Base-by-base conservation (phyloP, 1,140 invertebrate genomes). In the Muscidifurax raptorellus region DNA sequence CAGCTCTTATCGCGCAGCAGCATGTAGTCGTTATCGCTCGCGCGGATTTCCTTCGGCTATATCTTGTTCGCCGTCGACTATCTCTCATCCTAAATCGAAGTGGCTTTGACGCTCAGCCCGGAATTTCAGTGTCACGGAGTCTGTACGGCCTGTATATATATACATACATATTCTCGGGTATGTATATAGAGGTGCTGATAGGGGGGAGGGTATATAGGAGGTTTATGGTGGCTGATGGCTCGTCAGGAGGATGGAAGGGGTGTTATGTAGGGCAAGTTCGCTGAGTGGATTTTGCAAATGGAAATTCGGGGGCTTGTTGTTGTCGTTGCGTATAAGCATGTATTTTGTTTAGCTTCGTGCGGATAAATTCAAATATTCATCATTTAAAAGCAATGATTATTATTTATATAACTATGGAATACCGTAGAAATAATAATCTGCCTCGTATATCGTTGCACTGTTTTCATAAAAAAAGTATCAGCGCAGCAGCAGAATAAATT, bases 21-120 rank as follows among this genome's bases (percentile, higher is more conserved):
- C 22, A n/a, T n/a, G 6, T 3, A 22, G 52, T 22, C 52, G 40
- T 82, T 83, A 83, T 79, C 47, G 40, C 44, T 44, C 25, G n/a
- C 52, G n/a, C 25, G 74, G 74, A 77, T 83, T 67, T 83, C 81
- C 81, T 67, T 36, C 52, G 44, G 22, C 25, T 30, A 52, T 74
- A 47, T 72, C 28, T 9, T 28, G 25, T 28, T 30, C 32, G 0
- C 67, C 12, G 3, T 44, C 44, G 66, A 30, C 66, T 69, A 18
- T 36, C 32, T 27, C 36, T 67, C 40, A 71, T 59, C 75, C 75
- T n/a, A n/a, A 78, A 83, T 78, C 82, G 40, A 71, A 77, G 82
- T 72, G 52, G 40, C 36, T 69, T 69, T 59, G 66, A 83, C 22
- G 64, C 10, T 36, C 27, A 18, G 59, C 10, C 36, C 72, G 18